Conservation (phyloP, 2,113 vertebrate genomes). For the Struthio camelus region DNA sequence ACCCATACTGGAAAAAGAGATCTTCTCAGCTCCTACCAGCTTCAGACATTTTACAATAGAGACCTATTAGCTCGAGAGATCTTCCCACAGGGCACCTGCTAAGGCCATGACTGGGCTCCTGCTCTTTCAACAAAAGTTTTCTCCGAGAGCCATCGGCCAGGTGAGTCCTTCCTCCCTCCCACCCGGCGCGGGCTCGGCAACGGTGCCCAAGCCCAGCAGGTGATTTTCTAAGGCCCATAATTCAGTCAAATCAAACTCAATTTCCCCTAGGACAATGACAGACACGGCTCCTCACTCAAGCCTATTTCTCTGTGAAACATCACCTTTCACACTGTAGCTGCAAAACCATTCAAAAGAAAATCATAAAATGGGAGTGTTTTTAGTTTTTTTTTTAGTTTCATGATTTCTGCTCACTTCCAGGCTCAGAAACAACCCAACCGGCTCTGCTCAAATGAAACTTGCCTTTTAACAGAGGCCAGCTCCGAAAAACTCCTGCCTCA, state of each 20-base stretch:
- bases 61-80: neutral
- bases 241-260: neutral
- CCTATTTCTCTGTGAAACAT: neutral
- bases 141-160: neutral
- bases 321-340: neutral
- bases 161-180: neutral
- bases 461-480: neutral
- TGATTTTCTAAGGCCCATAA: neutral
- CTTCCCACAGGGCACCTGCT: neutral
- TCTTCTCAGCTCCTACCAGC: neutral
- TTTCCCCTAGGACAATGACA: neutral
- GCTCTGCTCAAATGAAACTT: neutral
- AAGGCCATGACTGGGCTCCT: neutral
- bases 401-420: neutral
- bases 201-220: neutral
- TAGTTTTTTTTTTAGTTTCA: neutral
- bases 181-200: neutral
- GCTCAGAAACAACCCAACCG: neutral
- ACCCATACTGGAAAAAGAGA: neutral
- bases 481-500: neutral
- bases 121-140: neutral
- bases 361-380: neutral
- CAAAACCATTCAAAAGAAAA: neutral
- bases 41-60: neutral
- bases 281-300: neutral